Percentiles rank a stretch among this genome's conserved stretches.
phyloP scores from a whole-genome alignment of 2,888 invertebrate species.

The Criorhina ranunculi region DNA sequence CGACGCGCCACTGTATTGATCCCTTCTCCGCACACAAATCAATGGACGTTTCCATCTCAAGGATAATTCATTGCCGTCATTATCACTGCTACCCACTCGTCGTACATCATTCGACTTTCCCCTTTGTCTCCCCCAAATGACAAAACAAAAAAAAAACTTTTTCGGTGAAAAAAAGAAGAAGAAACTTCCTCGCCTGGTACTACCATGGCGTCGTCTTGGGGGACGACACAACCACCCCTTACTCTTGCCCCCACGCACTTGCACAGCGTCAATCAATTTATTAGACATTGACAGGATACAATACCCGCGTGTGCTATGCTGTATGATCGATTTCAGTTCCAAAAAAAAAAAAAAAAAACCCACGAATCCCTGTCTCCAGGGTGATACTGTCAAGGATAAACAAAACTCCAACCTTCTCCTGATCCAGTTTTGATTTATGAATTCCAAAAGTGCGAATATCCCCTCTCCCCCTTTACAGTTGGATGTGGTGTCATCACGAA shows the following conservation, averaged over 20 bases:
- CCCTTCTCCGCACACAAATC: neutral
- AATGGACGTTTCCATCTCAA: conserved; percentile 12
- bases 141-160: conserved; percentile 15
- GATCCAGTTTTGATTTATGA: conserved; percentile 60
- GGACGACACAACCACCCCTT: conserved; percentile 6
- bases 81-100: conserved; percentile 53
- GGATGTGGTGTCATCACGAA: conserved; percentile 50
- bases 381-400: conserved; percentile 40
- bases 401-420: neutral
- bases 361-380: conserved; percentile 30
- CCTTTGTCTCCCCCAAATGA: conserved; percentile 8
- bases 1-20: neutral
- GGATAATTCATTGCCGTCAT: conserved; percentile 63
- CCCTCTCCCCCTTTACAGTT: conserved; percentile 47
- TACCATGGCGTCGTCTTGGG: conserved; percentile 40
- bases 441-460: conserved; percentile 66
- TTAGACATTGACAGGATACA: conserved; percentile 73
- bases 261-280: conserved; percentile 72
- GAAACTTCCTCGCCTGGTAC: conserved; percentile 37
- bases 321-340: conserved; percentile 64
- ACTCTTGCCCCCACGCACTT: conserved; percentile 36
- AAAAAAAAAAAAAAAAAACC: conserved; percentile 10
- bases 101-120: conserved; percentile 50
- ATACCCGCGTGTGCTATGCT: conserved; percentile 35
- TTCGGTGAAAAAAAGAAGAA: neutral